These are phyloP conservation scores for Carduelis carduelis DNA, from an alignment of 2,797 vertebrate species.

Conservation along the genomic window DNA sequence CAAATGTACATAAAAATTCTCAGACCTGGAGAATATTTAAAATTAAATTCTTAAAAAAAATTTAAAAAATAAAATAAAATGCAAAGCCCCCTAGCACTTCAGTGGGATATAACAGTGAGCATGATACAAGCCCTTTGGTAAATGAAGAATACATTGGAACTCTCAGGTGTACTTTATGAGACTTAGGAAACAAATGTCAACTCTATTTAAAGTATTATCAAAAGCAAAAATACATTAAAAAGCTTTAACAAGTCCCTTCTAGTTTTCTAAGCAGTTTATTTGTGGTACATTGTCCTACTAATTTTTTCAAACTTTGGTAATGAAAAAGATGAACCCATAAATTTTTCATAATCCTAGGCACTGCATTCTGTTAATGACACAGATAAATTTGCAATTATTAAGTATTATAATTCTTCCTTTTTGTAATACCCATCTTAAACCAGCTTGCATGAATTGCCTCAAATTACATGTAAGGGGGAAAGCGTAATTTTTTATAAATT, in stretches of 20 bases:
- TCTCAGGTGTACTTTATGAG: neutral
- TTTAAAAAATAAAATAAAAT: neutral
- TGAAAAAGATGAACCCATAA: neutral
- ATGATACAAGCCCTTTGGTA: neutral
- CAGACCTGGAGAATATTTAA: neutral
- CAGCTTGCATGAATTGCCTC: neutral
- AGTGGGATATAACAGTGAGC: neutral
- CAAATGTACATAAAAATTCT: neutral
- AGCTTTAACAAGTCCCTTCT: neutral
- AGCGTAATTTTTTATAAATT: neutral
- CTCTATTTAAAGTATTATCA: neutral
- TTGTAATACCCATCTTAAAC: neutral
- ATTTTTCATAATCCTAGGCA: neutral
- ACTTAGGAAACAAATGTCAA: neutral
- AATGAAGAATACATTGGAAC: neutral
- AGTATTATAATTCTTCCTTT: neutral
- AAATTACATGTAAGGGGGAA: neutral
- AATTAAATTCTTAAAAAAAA: neutral
- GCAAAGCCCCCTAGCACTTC: neutral
- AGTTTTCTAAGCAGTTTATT: neutral
- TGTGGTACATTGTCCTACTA: neutral
- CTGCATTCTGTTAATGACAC: neutral
- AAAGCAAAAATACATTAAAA: neutral
- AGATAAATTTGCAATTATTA: neutral
- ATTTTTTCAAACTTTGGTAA: neutral